Percentiles rank a stretch among this genome's conserved stretches.
These are phyloP conservation scores for Euborellia annulipes DNA, from an alignment of 1,140 invertebrate species.

Conservation along the genomic window DNA sequence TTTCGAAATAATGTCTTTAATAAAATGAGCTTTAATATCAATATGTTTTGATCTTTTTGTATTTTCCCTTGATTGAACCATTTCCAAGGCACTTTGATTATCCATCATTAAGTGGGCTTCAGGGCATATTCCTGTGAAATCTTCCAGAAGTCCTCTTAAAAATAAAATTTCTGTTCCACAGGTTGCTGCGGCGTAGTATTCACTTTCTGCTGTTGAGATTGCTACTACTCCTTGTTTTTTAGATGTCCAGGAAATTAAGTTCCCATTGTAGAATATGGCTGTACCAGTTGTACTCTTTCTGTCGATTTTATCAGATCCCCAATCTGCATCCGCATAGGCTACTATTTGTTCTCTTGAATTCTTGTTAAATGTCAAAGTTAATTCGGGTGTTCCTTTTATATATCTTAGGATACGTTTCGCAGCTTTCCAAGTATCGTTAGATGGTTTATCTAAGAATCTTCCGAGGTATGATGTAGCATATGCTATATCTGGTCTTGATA, in stretches of 20 bases:
- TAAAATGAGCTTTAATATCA: too few species aligned
- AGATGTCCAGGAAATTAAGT: background rate
- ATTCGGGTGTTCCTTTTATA: conserved; percentile 23
- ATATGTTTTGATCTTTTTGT: conserved; percentile 3
- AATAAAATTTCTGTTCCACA: background rate
- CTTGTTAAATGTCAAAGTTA: conserved; percentile 15
- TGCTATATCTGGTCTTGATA: conserved; percentile 30
- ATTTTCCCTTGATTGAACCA: background rate
- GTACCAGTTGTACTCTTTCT: conserved; percentile 6
- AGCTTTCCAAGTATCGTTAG: conserved; percentile 19
- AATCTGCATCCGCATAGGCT: conserved; percentile 27
- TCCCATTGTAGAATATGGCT: background rate
- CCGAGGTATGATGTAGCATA: conserved; percentile 24
- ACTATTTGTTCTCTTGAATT: conserved; percentile 11
- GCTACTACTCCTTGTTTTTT: conserved; percentile 1
- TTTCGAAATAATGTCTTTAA: too few species aligned
- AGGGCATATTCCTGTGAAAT: background rate
- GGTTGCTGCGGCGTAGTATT: background rate
- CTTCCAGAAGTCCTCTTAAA: background rate
- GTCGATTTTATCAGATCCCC: conserved; percentile 17
- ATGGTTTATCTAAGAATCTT: conserved; percentile 18
- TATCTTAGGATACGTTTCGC: conserved; percentile 26
- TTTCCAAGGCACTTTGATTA: background rate
- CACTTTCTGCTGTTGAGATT: background rate
- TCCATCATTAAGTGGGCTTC: background rate